A percentile compares a stretch with the other conserved stretches of the same genome.
These are phyloP conservation scores for Coregonus clupeaformis DNA, from an alignment of 2,113 vertebrate genomes.

Conservation along the genomic window DNA sequence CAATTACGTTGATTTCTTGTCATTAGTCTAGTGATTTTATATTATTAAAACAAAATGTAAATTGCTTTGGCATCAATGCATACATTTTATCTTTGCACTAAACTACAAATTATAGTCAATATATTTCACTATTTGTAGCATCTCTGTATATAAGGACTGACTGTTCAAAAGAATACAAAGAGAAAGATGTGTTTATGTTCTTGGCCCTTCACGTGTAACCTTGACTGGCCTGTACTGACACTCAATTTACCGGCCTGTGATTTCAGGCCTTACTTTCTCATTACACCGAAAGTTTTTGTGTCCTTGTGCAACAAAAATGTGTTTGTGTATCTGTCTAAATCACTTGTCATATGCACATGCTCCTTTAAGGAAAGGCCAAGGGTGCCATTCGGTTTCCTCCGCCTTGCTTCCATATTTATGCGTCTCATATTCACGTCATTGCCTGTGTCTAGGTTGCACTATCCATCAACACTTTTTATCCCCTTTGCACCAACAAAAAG, in stretches of 20 bases:
- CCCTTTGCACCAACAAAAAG: conserved; percentile 88
- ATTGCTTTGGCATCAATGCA: background rate
- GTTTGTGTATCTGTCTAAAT: conserved; percentile 86
- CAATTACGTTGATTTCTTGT: background rate
- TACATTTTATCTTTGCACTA: background rate
- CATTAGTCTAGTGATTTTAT: background rate
- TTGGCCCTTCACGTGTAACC: conserved; percentile 64
- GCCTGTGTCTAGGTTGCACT: conserved; percentile 89
- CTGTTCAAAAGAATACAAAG: background rate
- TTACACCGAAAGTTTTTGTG: conserved; percentile 76
- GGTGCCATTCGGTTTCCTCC: conserved; percentile 79
- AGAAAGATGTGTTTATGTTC: conserved; percentile 57
- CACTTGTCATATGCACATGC: conserved; percentile 85
- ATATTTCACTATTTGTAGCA: background rate
- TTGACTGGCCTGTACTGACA: conserved; percentile 71
- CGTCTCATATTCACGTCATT: conserved; percentile 96
- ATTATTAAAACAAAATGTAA: background rate
- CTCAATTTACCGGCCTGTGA: conserved; percentile 70
- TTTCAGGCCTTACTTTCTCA: conserved; percentile 75
- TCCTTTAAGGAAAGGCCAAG: conserved; percentile 96
- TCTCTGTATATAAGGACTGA: too few relatives aligned
- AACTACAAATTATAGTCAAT: too few relatives aligned
- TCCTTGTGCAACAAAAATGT: conserved; percentile 76
- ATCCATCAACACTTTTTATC: conserved; percentile 97
- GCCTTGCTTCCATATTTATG: conserved; percentile 96